phyloP scores from a whole-genome alignment of 37 sponge, comb jelly and placozoan genomes.

The Oscarella lobularis region DNA sequence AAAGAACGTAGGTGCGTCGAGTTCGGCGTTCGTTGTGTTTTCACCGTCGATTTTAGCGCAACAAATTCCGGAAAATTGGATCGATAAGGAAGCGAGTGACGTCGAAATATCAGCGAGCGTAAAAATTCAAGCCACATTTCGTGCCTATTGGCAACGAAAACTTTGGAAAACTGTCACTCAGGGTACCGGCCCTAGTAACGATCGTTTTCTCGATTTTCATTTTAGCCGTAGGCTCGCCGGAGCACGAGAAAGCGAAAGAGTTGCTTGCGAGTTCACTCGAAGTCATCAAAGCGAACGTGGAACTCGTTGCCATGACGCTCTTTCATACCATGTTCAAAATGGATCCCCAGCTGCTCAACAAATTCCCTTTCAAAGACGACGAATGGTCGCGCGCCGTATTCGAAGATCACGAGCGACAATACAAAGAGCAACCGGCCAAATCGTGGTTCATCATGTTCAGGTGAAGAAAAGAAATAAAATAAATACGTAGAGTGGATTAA shows the following conservation, averaged over 20 bases:
- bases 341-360: slow-evolving; percentile 24
- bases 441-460: slow-evolving; percentile 66
- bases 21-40: neutral
- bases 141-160: neutral
- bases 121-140: slow-evolving; percentile 1
- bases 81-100: slow-evolving; percentile 6
- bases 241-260: neutral
- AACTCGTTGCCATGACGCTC: neutral
- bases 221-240: neutral
- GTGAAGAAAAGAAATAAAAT: too few relatives aligned
- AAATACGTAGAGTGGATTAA: too few relatives aligned
- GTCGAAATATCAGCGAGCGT: slow-evolving; percentile 15
- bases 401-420: slow-evolving; percentile 23
- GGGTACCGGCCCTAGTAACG: neutral
- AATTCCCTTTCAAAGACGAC: slow-evolving; percentile 47
- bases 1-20: neutral
- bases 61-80: neutral
- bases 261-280: neutral
- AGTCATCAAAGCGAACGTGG: neutral
- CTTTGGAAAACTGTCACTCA: slow-evolving; percentile 2
- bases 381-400: slow-evolving; percentile 25
- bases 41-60: too few relatives aligned
- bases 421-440: slow-evolving; percentile 29
- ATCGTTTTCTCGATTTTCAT: neutral
- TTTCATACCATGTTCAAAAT: neutral